Base-by-base conservation (phyloP, 2,888 invertebrate species). In the Cistogaster globosa region DNA sequence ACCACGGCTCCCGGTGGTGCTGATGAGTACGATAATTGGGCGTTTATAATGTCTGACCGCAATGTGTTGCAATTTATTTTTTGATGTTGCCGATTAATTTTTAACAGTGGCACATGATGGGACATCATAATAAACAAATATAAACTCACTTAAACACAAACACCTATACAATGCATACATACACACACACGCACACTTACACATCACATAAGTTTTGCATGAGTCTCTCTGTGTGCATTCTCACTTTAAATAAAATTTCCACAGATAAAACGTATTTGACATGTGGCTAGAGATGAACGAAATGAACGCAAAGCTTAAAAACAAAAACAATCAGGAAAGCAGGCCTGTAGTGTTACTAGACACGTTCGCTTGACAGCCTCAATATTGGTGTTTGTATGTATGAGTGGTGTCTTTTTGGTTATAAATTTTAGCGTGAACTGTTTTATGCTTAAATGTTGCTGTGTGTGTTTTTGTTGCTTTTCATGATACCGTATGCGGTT, bases 61-160 rank as follows among this genome's bases (percentile, higher is more conserved):
- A 85, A 85, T 85, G 85, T 82, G 82, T 85, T 85, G 81, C 81
- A 82, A 82, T 85, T 85, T 85, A 85, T 85, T 75, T 85, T 85
- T 85, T 85, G 82, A 85, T 82, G 75, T 51, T 82, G 67, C 67
- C 85, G 85, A 85, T 85, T 82, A 85, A 85, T 82, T 85, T 63
- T 79, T 82, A 82, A 82, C 82, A 76, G 79, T 85, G 82, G 78
- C 82, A 82, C 26, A 78, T 85, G 85, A 85, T 82, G 78, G 85
- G 75, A 60, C 69, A 67, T 79, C 74, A 79, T 75, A 78, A 75
- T 71, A 72, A 60, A 72, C 60, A 77, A 67, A 72, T 26, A 55
- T 38, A 74, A 51, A 55, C 48, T 20, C 14, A 57, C 20, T 22
- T 57, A 16, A 38, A 7, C n/a, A 74, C 51, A 57, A 16, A 76